Conservation (phyloP, 2,113 vertebrate species). For the Pagrus major region DNA sequence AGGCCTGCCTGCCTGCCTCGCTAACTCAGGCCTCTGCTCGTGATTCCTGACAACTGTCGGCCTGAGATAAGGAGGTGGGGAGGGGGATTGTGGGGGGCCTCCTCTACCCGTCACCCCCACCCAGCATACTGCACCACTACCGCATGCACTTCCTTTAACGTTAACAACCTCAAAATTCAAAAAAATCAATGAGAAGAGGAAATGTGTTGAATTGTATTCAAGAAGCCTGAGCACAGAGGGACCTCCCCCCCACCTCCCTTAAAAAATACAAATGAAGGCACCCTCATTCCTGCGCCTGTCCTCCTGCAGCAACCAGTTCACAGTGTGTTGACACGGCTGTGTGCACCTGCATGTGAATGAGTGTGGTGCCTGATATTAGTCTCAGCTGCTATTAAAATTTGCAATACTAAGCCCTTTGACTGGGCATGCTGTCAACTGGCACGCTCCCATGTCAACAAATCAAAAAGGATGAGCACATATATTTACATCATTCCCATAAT, state of each 20-base stretch:
- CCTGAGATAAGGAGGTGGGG: conserved; percentile 93
- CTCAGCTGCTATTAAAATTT: conserved; percentile 77
- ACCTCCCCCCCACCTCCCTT: conserved; percentile 11
- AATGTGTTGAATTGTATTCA: conserved; percentile 78
- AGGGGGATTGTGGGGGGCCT: conserved; percentile 62
- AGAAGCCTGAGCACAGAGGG: conserved; percentile 33
- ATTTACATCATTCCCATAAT: conserved; percentile 81
- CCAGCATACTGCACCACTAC: conserved; percentile 49
- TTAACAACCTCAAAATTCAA: conserved; percentile 76
- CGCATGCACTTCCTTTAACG: conserved; percentile 69
- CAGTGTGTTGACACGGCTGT: conserved; percentile 69
- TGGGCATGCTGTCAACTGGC: conserved; percentile 82
- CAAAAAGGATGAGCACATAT: conserved; percentile 83
- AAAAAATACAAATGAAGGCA: conserved; percentile 47
- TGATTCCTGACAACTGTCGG: conserved; percentile 99
- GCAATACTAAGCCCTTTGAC: conserved; percentile 79
- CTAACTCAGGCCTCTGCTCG: conserved; percentile 95
- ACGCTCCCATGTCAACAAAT: conserved; percentile 78
- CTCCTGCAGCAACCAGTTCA: conserved; percentile 34
- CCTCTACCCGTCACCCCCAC: conserved; percentile 74
- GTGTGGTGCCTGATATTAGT: conserved; percentile 66
- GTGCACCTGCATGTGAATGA: conserved; percentile 82
- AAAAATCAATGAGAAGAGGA: conserved; percentile 45
- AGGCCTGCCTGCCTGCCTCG: conserved; percentile 94
- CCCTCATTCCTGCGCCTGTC: background rate